Base-by-base conservation (phyloP, 2,888 invertebrate genomes). In the Ichneumoninae sp. region DNA sequence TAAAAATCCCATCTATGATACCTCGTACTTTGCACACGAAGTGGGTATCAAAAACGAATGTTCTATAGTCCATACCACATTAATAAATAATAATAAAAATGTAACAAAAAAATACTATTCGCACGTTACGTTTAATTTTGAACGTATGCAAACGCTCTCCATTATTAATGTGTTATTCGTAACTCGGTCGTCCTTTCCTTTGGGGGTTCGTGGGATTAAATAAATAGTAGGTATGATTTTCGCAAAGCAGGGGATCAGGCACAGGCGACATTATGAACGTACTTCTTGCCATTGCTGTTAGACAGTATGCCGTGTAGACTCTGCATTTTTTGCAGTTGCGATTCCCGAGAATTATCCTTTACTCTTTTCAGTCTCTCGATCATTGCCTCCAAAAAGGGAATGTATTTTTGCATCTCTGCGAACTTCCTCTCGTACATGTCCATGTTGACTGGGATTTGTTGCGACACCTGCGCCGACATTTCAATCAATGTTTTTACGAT, bases 341-440 rank as follows among this genome's bases (percentile, higher is more conserved):
- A 82, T 90, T 95, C 95, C 36, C 96, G 94, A 77, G 95, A 94
- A 83, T 94, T 94, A 40, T 91, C 89, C 79, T 95, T 94, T 19
- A 94, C 94, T 87, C 94, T 95, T 90, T 96, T 96, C 88, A 96
- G 93, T 90, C 95, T 95, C 68, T 94, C 94, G 90, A 97, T 96
- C 94, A 97, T 96, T 87, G 94, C 95, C 90, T 96, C 95, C 92
- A 97, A 93, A 91, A 97, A 97, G n/a, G 97, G 96, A 89, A 97
- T 95, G 93, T 96, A 96, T 89, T 95, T 95, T 93, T 96, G 96
- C 94, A 96, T 95, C 91, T 96, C 95, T 88, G 95, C 94, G 91
- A 96, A 95, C 93, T 96, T 96, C 85, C 91, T 93, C 84, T 95
- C 95, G 94, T 96, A 96, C 71, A 95, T 94, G 84, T 94, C 94